A percentile compares a stretch with the other conserved stretches of the same genome.
phyloP scores from a whole-genome alignment of 2,888 invertebrate species.

The Orthosia incerta region DNA sequence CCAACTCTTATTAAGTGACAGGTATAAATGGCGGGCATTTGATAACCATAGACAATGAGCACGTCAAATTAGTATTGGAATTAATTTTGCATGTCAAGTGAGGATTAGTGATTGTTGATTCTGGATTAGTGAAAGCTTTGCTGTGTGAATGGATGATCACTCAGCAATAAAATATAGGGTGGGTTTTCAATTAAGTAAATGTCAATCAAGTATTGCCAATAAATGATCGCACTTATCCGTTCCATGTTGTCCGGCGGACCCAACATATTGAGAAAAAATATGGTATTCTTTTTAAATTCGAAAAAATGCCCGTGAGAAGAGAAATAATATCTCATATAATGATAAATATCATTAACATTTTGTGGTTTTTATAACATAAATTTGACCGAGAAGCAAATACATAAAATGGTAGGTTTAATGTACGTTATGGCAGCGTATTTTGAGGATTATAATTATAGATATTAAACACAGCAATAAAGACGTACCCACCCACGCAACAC shows the following conservation, averaged over 20 bases:
- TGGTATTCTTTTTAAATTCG: no score
- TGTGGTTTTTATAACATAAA: no score
- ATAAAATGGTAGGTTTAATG: no score
- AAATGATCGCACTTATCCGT: neutral
- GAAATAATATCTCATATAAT: no score
- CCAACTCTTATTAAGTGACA: constrained; percentile 33
- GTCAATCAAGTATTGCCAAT: neutral
- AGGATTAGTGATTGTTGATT: neutral
- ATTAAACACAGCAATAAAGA: no score
- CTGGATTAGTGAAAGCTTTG: neutral
- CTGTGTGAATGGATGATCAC: neutral
- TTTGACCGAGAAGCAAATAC: no score
- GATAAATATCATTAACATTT: no score
- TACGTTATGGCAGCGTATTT: no score
- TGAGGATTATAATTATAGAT: no score
- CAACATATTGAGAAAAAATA: no score
- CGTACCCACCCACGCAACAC: no score
- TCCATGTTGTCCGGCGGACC: neutral
- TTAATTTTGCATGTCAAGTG: constrained; percentile 23
- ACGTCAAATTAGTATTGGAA: constrained; percentile 23
- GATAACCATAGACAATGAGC: constrained; percentile 28
- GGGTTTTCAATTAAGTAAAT: neutral
- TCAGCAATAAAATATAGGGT: neutral
- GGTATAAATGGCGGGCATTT: constrained; percentile 49
- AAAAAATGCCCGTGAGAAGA: no score